Evolutionary conservation across 2,113 vertebrate genomes (phyloP), one percentile per base, ranked within the genome.

Genomic region (Muntiacus reevesi): DNA sequence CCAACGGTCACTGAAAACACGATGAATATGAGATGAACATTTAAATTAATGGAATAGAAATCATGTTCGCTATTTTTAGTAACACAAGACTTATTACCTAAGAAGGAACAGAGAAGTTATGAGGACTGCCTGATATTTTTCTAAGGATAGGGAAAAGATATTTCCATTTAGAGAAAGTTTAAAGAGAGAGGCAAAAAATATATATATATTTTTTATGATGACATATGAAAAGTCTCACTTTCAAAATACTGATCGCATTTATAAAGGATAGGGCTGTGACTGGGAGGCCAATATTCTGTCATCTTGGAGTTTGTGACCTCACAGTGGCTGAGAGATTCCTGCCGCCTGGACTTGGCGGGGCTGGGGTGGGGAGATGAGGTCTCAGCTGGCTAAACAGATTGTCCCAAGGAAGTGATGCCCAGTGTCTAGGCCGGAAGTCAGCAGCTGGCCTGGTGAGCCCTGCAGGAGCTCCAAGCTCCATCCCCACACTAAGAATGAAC

Each of bases 281-380:
- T 74, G 5, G 27, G 30, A 85, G 33, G 54, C 30, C 71, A 92
- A n/a, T 13, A 23, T 89, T 85, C 60, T 33, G 89, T 36, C 40
- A 28, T n/a, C 55, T 16, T 74, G 74, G 71, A 92, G 60, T 86
- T 21, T 96, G 89, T 94, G 95, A 96, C 62, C 30, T 97, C 94
- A 92, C 36, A 92, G 25, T 87, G 55, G 47, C 71, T 64, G 67
- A 91, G 62, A 79, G 57, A 33, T 64, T 17, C 47, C 52, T 4
- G 3, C 16, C 19, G 9, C 27, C 82, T 57, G 8, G 15, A 74
- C 21, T 28, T 17, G 76, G 33, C 3, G 3, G 27, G 62, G 15
- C 4, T 36, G 25, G 25, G 27, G 15, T 27, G 19, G 25, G 40
- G 87, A 79, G 25, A 64, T 50, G 78, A 30, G 50, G 43, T 54